A percentile compares a stretch with the other conserved stretches of the same genome.
Evolutionary conservation across 2,888 invertebrate genomes (phyloP).

Genomic region (Drosophila limbata): DNA sequence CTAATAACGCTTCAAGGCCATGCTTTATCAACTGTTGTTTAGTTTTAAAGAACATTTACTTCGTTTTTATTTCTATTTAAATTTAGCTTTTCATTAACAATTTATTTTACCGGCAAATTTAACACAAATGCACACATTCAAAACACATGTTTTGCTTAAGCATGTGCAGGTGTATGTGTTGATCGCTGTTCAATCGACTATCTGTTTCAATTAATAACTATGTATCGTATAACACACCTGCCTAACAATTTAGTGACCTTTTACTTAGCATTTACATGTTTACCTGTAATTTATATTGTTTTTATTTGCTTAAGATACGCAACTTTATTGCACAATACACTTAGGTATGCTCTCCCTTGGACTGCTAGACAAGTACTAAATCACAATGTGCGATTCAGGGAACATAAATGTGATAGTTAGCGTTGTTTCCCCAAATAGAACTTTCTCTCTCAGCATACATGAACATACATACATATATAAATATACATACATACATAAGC

Average conservation of each 20-base stretch:
- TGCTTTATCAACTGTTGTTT: constrained; percentile 10
- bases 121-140: background rate
- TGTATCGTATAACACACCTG: background rate
- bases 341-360: background rate
- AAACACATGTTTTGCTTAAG: background rate
- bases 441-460: constrained; percentile 13
- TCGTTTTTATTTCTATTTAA: background rate
- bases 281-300: constrained; percentile 13
- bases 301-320: constrained; percentile 3
- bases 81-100: background rate
- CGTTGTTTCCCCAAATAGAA: constrained; percentile 26
- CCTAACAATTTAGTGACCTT: background rate
- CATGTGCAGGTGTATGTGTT: background rate
- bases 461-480: too few relatives aligned
- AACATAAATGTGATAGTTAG: constrained; percentile 24
- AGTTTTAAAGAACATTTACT: background rate
- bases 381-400: background rate
- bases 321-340: constrained; percentile 2
- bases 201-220: background rate
- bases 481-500: background rate
- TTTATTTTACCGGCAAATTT: constrained; percentile 10
- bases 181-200: background rate
- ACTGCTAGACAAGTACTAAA: constrained; percentile 6
- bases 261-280: background rate
- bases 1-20: constrained; percentile 19